These are phyloP conservation scores for Spea hammondii DNA, from an alignment of 2,797 vertebrate species.

Conservation along the genomic window DNA sequence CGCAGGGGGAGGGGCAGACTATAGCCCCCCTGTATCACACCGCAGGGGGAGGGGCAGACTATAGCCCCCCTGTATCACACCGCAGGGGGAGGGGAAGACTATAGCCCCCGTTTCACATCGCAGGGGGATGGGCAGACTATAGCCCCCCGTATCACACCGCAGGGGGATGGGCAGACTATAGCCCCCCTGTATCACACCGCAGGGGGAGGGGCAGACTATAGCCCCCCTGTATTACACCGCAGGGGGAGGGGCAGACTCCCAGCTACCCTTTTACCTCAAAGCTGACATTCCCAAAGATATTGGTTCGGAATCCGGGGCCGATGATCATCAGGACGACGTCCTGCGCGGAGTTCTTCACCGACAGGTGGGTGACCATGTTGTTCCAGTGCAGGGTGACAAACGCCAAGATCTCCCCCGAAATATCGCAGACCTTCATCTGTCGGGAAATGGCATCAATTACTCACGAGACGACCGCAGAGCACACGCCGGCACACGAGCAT, in stretches of 20 bases:
- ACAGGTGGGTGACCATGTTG: constrained; percentile 5
- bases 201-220: background rate
- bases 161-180: background rate
- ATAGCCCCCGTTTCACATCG: background rate
- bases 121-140: background rate
- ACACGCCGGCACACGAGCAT: background rate
- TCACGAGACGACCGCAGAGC: background rate
- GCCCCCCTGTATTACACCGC: background rate
- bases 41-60: background rate
- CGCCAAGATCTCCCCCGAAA: background rate
- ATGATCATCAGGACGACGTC: background rate
- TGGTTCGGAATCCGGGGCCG: background rate
- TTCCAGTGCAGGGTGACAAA: background rate
- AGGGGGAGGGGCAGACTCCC: background rate
- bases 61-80: background rate
- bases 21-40: background rate
- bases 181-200: background rate
- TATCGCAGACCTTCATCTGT: background rate
- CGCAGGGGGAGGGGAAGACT: background rate
- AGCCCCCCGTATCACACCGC: background rate
- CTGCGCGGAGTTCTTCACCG: background rate
- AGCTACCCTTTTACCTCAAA: constrained; percentile 12
- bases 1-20: background rate
- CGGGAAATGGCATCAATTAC: too few species aligned
- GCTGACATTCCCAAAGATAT: constrained; percentile 12